Conservation (phyloP, 2,888 invertebrate genomes). For the Pachycephus smyrnensis region DNA sequence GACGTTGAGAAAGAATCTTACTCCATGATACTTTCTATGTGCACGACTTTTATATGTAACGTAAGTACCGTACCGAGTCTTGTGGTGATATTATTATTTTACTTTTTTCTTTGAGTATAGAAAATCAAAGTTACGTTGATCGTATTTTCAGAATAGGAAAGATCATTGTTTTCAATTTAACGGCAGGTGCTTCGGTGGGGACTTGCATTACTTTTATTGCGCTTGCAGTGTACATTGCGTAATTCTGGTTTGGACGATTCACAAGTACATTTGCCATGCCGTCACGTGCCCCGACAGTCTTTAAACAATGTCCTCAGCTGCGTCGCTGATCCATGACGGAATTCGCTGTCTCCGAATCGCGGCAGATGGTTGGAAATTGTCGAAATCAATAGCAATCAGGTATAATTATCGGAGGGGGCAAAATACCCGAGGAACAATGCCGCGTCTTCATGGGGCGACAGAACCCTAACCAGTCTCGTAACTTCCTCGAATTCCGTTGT, state of each 20-base stretch:
- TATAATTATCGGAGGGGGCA: conserved; percentile 30
- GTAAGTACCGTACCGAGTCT: neutral
- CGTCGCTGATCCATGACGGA: conserved; percentile 26
- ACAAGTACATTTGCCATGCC: conserved; percentile 28
- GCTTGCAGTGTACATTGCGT: neutral
- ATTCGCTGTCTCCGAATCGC: neutral
- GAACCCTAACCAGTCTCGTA: neutral
- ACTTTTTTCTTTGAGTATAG: neutral
- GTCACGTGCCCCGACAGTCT: conserved; percentile 29
- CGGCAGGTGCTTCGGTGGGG: no score
- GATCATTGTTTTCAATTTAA: no score
- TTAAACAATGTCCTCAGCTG: conserved; percentile 37
- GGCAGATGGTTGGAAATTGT: conserved; percentile 35
- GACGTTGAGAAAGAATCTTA: neutral
- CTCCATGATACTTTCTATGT: neutral
- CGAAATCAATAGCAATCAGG: conserved; percentile 39
- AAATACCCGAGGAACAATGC: conserved; percentile 4
- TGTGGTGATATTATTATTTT: no score
- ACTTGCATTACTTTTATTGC: neutral
- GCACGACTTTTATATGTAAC: neutral
- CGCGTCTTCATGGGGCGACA: neutral
- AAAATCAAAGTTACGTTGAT: neutral
- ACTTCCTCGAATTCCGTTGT: neutral
- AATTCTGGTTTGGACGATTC: neutral
- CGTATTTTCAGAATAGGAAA: no score